Conservation (phyloP, 2,888 invertebrate species). For the Pseudeuparius sepicola region DNA sequence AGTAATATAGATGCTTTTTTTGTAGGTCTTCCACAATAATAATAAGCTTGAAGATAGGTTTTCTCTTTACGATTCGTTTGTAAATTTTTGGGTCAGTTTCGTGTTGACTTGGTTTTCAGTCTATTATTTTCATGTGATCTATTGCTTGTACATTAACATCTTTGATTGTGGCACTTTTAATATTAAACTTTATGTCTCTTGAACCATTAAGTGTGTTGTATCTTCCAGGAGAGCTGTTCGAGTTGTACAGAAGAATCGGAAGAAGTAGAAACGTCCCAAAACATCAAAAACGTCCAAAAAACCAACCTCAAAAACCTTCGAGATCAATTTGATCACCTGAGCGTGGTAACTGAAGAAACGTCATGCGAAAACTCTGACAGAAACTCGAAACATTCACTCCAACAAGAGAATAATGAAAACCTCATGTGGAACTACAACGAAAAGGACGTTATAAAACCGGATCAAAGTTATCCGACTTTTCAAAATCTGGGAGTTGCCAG, state of each 20-base stretch:
- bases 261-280: conserved; percentile 38
- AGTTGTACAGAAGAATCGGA: conserved; percentile 37
- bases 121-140: no score
- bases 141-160: no score
- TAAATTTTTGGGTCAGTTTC: no score
- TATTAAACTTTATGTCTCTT: no score
- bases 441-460: conserved; percentile 34
- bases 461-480: conserved; percentile 37
- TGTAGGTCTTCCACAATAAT: no score
- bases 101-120: no score
- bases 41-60: no score
- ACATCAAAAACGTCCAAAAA: conserved; percentile 39
- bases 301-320: conserved; percentile 42
- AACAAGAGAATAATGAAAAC: conserved; percentile 24
- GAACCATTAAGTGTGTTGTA: no score
- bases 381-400: conserved; percentile 28
- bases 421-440: conserved; percentile 26
- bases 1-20: no score
- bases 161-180: no score
- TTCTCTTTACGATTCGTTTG: no score
- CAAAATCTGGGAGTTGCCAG: conserved; percentile 20
- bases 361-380: conserved; percentile 38
- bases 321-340: conserved; percentile 62
- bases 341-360: conserved; percentile 67
- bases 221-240: conserved; percentile 33